Evolutionary conservation across 2,888 invertebrate genomes (phyloP), one percentile per base, ranked within the genome.

Genomic region (Brachypterus glaber): DNA sequence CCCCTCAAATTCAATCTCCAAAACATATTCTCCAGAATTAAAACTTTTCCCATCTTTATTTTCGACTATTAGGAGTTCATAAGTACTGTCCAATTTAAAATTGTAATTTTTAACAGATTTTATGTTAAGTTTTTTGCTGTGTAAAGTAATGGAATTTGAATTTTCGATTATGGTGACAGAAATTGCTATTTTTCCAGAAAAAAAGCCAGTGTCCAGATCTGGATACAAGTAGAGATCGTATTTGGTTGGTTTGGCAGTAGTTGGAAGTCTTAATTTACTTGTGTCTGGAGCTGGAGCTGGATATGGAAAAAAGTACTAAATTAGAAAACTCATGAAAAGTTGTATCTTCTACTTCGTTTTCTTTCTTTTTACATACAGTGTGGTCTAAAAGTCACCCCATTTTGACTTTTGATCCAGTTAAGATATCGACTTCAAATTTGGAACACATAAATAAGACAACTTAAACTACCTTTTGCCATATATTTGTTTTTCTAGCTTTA

Each of bases 181-280:
- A 27, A 79, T 75, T 1, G 47, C 54, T 0, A 77, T 73, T 34
- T 62, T 66, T 9, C 84, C 87, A 30, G 45, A 52, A 48, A 75
- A 79, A 8, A 52, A 56, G 40, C 71, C 73, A n/a, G n/a, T n/a
- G n/a, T n/a, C n/a, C 43, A 82, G 64, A 51, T 83, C 64, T 0
- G 88, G 87, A 54, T 73, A 66, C 21, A 88, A 62, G 33, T 66
- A 68, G 3, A 89, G 63, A 49, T 80, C 75, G 57, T 89, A 89
- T 43, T 76, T 70, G 12, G 60, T 52, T 1, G 88, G 87, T 17
- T 65, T 55, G 1, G 82, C 63, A 26, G 70, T 57, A 21, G 60
- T 63, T 1, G 82, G 78, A 7, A 88, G 60, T 4, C 77, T 63
- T 41, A 71, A 67, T 37, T 68, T 60, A 13, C 51, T 47, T 57